These are phyloP conservation scores for Electrophaes corylata DNA, from an alignment of 2,888 invertebrate species.

Conservation along the genomic window DNA sequence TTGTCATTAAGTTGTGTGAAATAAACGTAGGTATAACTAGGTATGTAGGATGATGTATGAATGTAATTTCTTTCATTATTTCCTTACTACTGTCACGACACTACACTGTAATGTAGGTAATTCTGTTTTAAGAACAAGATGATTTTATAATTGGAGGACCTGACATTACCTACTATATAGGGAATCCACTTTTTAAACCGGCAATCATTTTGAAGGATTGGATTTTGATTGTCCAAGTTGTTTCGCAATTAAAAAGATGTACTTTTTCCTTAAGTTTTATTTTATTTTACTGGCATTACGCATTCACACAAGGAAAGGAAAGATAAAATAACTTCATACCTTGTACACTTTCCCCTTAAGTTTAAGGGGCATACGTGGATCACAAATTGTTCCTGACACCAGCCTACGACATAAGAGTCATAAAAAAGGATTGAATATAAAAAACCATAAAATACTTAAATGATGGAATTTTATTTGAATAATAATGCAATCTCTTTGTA, in stretches of 20 bases:
- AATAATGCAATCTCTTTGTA: constrained; percentile 19
- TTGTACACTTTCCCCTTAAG: too few relatives aligned
- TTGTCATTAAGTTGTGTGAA: too few relatives aligned
- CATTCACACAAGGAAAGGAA: background rate
- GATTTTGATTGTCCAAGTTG: background rate
- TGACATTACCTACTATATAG: background rate
- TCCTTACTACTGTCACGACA: too few relatives aligned
- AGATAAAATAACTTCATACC: too few relatives aligned
- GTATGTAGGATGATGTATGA: too few relatives aligned
- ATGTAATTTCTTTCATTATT: too few relatives aligned
- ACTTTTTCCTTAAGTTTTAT: background rate
- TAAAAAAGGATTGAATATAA: constrained; percentile 13
- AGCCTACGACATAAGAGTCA: background rate
- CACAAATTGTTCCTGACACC: too few relatives aligned
- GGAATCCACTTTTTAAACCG: background rate
- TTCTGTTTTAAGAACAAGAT: background rate
- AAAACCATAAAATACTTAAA: constrained; percentile 20
- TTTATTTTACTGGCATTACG: background rate
- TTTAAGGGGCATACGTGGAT: too few relatives aligned
- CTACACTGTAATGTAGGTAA: background rate
- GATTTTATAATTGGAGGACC: background rate
- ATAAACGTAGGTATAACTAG: too few relatives aligned
- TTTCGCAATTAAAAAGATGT: background rate
- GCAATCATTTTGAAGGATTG: background rate
- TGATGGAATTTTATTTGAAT: constrained; percentile 35